Evolutionary conservation across 2,113 vertebrate species (phyloP).

Genomic region (Bujurquina vittata): DNA sequence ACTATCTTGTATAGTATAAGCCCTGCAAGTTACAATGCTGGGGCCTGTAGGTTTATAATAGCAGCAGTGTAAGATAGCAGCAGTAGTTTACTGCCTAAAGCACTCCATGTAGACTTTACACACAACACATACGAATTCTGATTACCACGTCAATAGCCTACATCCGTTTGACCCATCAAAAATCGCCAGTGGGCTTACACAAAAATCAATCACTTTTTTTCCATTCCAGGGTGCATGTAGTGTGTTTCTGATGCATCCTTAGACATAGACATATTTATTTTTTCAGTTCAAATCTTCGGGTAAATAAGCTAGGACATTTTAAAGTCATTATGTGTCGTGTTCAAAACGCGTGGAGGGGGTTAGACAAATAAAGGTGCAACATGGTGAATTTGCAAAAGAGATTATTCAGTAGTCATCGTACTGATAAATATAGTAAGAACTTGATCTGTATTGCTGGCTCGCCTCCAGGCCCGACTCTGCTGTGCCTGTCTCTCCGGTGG

Average conservation of each 20-base stretch:
- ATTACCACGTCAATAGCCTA: slow-evolving; percentile 20
- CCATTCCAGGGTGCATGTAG: slow-evolving; percentile 37
- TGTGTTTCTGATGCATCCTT: neutral
- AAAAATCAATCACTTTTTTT: slow-evolving; percentile 58
- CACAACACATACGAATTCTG: slow-evolving; percentile 2
- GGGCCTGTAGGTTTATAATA: neutral
- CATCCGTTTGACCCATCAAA: slow-evolving; percentile 32
- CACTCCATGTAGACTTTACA: neutral
- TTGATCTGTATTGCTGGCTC: neutral
- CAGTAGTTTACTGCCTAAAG: neutral
- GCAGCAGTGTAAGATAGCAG: neutral
- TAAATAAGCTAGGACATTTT: neutral
- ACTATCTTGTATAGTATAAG: neutral
- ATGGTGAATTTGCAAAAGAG: neutral
- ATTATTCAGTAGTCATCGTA: neutral
- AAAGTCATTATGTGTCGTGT: neutral
- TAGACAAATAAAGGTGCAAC: neutral
- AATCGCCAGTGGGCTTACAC: slow-evolving; percentile 46
- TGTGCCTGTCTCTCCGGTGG: neutral
- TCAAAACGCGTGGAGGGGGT: neutral
- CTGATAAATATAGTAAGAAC: neutral
- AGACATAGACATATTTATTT: neutral
- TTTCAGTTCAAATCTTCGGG: neutral
- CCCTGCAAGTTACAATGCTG: neutral
- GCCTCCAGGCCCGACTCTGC: neutral